Percentiles rank a stretch among this genome's conserved stretches.
These are phyloP conservation scores for Palythoa heliodiscus DNA, from an alignment of 92 coral and sea anemone species.

Conservation along the genomic window DNA sequence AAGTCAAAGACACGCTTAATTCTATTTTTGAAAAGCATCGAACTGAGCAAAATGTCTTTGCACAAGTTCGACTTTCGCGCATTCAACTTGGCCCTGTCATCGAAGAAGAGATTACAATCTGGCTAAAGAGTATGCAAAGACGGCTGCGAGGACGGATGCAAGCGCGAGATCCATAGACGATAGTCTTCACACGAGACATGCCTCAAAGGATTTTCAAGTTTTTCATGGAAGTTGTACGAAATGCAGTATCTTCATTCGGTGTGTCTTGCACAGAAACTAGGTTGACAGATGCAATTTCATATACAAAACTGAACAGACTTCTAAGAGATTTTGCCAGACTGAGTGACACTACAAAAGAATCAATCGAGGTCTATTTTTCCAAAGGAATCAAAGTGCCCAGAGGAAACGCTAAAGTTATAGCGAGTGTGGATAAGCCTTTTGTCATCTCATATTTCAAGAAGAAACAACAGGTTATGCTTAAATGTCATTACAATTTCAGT, in stretches of 20 bases:
- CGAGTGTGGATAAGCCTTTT: constrained; percentile 54
- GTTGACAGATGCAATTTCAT: constrained; percentile 14
- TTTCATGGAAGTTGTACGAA: constrained; percentile 35
- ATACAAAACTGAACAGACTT: constrained; percentile 44
- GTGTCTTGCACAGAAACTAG: constrained; percentile 40
- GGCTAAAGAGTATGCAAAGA: constrained; percentile 30
- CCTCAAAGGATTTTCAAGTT: constrained; percentile 18
- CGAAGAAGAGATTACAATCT: constrained; percentile 29
- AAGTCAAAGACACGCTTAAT: constrained; percentile 15
- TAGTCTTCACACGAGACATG: constrained; percentile 29
- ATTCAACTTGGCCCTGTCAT: constrained; percentile 36
- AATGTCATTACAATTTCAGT: constrained; percentile 50
- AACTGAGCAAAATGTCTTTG: constrained; percentile 37
- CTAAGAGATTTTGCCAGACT: constrained; percentile 42
- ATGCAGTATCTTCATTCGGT: constrained; percentile 22
- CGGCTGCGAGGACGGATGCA: constrained; percentile 23
- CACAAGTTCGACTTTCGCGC: constrained; percentile 17
- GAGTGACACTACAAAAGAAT: constrained; percentile 44
- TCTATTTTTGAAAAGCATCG: constrained; percentile 37
- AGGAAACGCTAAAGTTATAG: constrained; percentile 40
- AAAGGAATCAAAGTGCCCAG: constrained; percentile 47
- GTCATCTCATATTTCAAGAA: constrained; percentile 45
- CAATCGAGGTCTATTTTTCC: constrained; percentile 43
- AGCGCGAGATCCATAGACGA: constrained; percentile 38
- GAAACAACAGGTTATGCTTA: constrained; percentile 46